phyloP scores from a whole-genome alignment of 37 sponge, comb jelly and placozoan genomes.

The Mnemiopsis leidyi region DNA sequence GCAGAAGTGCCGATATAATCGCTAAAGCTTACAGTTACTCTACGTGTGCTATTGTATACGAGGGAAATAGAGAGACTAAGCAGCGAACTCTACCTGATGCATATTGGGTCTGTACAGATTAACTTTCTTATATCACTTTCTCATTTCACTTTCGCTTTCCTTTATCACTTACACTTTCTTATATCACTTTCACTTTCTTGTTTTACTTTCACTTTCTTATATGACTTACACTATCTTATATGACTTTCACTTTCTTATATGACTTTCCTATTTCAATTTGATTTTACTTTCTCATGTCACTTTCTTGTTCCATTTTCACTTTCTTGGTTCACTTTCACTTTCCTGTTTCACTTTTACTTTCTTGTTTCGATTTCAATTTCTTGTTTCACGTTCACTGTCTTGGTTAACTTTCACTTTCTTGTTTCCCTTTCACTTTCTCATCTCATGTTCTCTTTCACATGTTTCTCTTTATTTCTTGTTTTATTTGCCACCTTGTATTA shows the following conservation, averaged over 20 bases:
- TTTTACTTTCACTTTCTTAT: too few species aligned
- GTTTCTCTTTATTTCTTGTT: too few species aligned
- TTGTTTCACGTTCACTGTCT: too few species aligned
- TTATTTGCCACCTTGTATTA: background rate
- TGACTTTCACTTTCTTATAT: background rate
- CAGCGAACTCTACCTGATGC: conserved; percentile 29
- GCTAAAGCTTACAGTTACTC: background rate
- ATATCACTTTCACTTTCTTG: too few species aligned
- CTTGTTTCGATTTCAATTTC: too few species aligned
- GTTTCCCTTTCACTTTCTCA: too few species aligned
- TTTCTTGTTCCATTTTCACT: too few species aligned
- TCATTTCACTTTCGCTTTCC: background rate
- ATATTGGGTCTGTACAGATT: background rate
- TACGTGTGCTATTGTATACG: background rate
- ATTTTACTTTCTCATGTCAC: background rate
- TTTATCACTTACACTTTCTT: background rate
- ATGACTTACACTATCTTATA: too few species aligned
- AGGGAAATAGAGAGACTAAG: background rate
- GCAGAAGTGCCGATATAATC: conserved; percentile 32
- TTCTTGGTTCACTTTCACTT: too few species aligned
- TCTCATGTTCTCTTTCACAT: too few species aligned
- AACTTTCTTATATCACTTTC: background rate
- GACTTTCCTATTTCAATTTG: background rate
- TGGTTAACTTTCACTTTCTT: too few species aligned
- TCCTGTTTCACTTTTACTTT: too few species aligned